These are phyloP conservation scores for Alca torda DNA, from an alignment of 2,797 vertebrate genomes.

Conservation along the genomic window DNA sequence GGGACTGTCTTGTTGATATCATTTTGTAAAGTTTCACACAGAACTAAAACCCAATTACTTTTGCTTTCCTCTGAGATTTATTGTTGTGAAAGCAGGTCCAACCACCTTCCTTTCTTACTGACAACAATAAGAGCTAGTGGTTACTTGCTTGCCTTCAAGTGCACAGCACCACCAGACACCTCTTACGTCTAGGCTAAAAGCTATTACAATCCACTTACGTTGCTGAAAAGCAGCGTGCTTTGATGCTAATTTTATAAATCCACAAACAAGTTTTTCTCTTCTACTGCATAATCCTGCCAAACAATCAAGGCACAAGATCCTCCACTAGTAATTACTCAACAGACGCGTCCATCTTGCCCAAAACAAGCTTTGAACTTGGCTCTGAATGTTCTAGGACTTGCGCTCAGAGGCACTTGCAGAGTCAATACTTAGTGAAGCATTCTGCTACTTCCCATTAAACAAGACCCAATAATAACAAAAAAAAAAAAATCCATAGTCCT, in stretches of 20 bases:
- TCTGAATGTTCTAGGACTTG: neutral
- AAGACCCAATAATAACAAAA: neutral
- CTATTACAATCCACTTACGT: rapidly evolving
- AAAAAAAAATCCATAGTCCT: neutral
- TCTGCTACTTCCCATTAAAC: neutral
- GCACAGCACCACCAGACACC: neutral
- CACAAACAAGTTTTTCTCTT: neutral
- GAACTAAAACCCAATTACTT: neutral
- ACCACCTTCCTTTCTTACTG: neutral
- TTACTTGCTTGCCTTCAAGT: neutral
- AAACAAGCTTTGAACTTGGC: neutral
- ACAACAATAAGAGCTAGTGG: neutral
- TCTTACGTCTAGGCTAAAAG: neutral
- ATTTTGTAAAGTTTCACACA: neutral
- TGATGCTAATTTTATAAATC: neutral
- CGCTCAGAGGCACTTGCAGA: neutral
- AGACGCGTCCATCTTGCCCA: neutral
- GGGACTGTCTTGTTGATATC: neutral
- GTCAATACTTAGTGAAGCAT: neutral
- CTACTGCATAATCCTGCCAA: neutral
- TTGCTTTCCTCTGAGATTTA: neutral
- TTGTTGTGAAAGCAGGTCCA: neutral
- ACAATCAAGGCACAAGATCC: neutral
- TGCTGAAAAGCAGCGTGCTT: neutral
- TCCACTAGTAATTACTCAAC: neutral